Evolutionary conservation across 2,888 invertebrate species (phyloP), one percentile per base, ranked within the genome.

Genomic region (Agrilus mali): DNA sequence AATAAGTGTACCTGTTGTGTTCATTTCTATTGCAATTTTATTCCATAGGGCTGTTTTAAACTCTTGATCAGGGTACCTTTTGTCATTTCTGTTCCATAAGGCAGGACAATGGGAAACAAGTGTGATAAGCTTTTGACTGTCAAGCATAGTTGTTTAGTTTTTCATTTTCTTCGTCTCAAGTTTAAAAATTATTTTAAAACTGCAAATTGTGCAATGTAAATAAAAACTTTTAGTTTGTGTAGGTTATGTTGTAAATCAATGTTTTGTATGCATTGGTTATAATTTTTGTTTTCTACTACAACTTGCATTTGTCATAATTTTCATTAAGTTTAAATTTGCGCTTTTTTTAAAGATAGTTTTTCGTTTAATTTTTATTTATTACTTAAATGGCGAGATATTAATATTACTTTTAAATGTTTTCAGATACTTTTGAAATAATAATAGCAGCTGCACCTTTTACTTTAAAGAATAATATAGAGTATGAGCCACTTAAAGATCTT

Each of bases 361-460:
- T 12, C 15, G 22, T 38, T 14, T 14, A 20, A 12, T 14, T 22
- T 35, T 27, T n/a, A n/a, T n/a, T n/a, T n/a, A n/a, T n/a, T n/a
- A n/a, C n/a, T n/a, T n/a, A n/a, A n/a, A n/a, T n/a, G 27, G 2
- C 2, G 10, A 17, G 33, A 16, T 22, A 13, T 36, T 42, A 16
- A 33, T 33, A 43, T 46, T 38, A 40, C 44, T 48, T 41, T 47
- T 27, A 27, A 27, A 27, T 10, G 10, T 10, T 53, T 55, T 7
- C 55, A 69, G 78, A 74, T 32, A 69, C 72, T 47, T 49, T 84
- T 40, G 77, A 78, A 53, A 67, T 93, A 45, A 73, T 89, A 12
- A 69, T 87, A 34, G 88, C 85, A 2, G 73, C 84, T 17, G 94
- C 93, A 1, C 94, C 94, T 0, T 94, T 80, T 60, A 87, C 90